Evolutionary conservation across 2,888 invertebrate genomes (phyloP).

Genomic region (Stegana nigrithorax): DNA sequence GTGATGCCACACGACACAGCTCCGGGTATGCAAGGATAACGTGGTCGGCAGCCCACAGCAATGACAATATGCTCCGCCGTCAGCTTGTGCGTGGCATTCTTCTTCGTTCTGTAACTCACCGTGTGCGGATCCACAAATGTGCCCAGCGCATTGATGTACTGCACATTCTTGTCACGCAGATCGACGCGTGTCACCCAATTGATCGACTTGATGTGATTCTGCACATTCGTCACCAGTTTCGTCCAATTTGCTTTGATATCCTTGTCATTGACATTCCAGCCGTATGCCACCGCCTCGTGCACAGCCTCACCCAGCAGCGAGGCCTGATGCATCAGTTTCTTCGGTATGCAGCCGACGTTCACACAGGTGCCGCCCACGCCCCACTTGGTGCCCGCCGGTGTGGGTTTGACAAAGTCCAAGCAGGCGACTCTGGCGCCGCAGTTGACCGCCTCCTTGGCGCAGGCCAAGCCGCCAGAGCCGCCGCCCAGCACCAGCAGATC

Average conservation of each 20-base stretch:
- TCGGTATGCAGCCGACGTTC: slow-evolving; percentile 98
- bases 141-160: slow-evolving; percentile 85
- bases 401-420: slow-evolving; percentile 86
- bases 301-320: slow-evolving; percentile 87
- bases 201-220: slow-evolving; percentile 91
- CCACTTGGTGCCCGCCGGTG: slow-evolving; percentile 91
- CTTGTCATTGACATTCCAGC: slow-evolving; percentile 79
- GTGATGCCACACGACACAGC: slow-evolving; percentile 85
- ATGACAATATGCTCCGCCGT: slow-evolving; percentile 82
- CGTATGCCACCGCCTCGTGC: slow-evolving; percentile 83
- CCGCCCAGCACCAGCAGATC: slow-evolving; percentile 96
- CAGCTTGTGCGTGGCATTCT: too few relatives aligned
- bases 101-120: slow-evolving; percentile 77
- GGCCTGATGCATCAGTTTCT: slow-evolving; percentile 97
- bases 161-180: slow-evolving; percentile 88
- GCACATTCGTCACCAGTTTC: slow-evolving; percentile 79
- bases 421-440: slow-evolving; percentile 86
- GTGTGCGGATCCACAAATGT: slow-evolving; percentile 83
- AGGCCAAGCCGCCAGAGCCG: slow-evolving; percentile 95
- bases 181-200: slow-evolving; percentile 96
- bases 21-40: slow-evolving; percentile 87
- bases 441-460: slow-evolving; percentile 88
- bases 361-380: slow-evolving; percentile 98
- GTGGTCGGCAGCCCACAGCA: slow-evolving; percentile 90
- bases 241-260: slow-evolving; percentile 80